Evolutionary conservation across 2,797 vertebrate genomes (phyloP).

Genomic region (Liasis olivaceus): DNA sequence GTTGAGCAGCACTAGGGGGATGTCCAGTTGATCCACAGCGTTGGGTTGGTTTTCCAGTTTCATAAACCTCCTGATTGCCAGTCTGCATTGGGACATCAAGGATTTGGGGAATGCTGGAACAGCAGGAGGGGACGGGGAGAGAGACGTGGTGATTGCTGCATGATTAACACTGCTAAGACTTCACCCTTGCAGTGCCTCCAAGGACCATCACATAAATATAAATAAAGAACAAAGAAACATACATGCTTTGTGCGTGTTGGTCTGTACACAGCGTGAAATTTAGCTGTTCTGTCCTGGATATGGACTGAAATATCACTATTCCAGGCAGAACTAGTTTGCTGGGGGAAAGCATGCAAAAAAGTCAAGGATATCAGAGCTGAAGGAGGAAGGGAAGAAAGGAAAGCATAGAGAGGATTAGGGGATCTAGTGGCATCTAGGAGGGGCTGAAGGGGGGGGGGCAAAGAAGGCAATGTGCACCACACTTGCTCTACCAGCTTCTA

Average conservation of each 20-base stretch:
- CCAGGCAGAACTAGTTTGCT: neutral
- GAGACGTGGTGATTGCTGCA: neutral
- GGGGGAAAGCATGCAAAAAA: neutral
- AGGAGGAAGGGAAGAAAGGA: neutral
- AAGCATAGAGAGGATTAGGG: neutral
- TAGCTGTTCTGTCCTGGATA: neutral
- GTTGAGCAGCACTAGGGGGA: slow-evolving; percentile 79
- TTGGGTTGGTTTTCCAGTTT: slow-evolving; percentile 68
- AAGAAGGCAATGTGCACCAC: neutral
- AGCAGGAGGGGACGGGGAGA: slow-evolving; percentile 13
- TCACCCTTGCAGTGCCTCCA: too few relatives aligned
- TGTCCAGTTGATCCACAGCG: slow-evolving; percentile 77
- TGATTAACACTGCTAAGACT: neutral
- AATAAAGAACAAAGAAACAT: neutral
- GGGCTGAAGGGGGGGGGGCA: neutral
- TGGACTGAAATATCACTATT: neutral
- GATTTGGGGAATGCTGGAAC: slow-evolving; percentile 81
- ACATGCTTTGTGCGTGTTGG: neutral
- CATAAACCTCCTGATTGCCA: slow-evolving; percentile 80
- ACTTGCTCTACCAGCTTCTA: neutral
- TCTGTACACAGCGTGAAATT: neutral
- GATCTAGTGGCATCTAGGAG: neutral
- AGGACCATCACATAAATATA: too few relatives aligned
- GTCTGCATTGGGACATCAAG: slow-evolving; percentile 84
- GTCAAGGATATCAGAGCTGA: neutral